Conservation (phyloP, 2,113 vertebrate species). For the Albula glossodonta region DNA sequence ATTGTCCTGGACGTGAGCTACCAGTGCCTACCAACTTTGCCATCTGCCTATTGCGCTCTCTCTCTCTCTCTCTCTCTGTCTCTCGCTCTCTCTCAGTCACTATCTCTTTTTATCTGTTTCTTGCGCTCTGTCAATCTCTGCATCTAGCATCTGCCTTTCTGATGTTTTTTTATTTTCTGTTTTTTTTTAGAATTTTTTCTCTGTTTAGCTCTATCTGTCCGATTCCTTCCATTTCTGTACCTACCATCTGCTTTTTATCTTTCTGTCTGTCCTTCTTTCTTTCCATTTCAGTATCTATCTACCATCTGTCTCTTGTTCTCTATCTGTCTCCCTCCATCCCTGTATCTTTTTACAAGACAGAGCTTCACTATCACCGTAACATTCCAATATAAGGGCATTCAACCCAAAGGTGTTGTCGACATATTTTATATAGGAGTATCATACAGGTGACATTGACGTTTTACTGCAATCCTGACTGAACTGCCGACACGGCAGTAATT, state of each 20-base stretch:
- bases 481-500: too few species aligned
- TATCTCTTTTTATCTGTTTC: neutral
- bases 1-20: neutral
- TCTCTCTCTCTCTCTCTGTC: neutral
- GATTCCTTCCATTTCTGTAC: neutral
- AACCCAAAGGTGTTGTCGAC: neutral
- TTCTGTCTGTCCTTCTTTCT: neutral
- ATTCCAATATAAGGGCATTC: neutral
- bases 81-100: neutral
- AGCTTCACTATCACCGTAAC: neutral
- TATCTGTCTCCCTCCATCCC: neutral
- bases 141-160: neutral
- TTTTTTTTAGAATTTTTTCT: accelerated
- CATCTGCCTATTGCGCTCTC: slow-evolving; percentile 13
- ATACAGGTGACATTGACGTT: neutral
- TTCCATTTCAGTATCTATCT: neutral
- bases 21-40: neutral
- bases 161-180: neutral
- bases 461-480: neutral
- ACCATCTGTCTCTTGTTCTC: neutral
- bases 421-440: neutral
- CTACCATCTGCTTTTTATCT: neutral
- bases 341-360: neutral
- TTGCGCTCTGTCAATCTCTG: neutral
- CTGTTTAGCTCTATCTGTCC: neutral